Conservation (phyloP, 2,888 invertebrate genomes). For the Euzetes globulus region DNA sequence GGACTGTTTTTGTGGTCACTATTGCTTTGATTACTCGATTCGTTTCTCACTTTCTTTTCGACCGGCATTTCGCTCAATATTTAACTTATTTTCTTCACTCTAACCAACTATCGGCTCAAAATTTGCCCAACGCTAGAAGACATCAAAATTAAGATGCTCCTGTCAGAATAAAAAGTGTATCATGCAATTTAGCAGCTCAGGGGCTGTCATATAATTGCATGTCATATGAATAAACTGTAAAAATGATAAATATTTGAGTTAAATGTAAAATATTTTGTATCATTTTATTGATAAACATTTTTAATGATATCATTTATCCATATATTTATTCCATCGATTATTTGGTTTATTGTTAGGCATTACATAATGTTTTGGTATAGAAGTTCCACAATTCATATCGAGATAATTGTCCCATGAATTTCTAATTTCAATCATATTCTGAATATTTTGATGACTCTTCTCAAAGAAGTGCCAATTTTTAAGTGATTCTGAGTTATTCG, state of each 20-base stretch:
- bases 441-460: background rate
- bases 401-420: slow-evolving; percentile 8
- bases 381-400: background rate
- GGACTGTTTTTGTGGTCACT: background rate
- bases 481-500: background rate
- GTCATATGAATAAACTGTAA: no score
- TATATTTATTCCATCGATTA: slow-evolving; percentile 4
- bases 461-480: slow-evolving; percentile 5
- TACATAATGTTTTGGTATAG: background rate
- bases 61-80: slow-evolving; percentile 7
- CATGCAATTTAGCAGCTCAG: no score
- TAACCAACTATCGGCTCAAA: no score
- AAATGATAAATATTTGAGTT: no score
- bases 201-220: no score
- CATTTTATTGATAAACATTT: background rate
- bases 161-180: no score
- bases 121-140: no score
- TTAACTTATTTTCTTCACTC: no score
- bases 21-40: background rate
- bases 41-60: background rate
- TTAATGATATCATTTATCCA: background rate
- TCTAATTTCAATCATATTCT: slow-evolving; percentile 14
- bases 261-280: no score
- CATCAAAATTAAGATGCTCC: no score
- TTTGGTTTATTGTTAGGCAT: background rate